A percentile compares a stretch with the other conserved stretches of the same genome.
These are phyloP conservation scores for Virgularia gustaviana DNA, from an alignment of 92 coral and sea anemone species.

Conservation along the genomic window DNA sequence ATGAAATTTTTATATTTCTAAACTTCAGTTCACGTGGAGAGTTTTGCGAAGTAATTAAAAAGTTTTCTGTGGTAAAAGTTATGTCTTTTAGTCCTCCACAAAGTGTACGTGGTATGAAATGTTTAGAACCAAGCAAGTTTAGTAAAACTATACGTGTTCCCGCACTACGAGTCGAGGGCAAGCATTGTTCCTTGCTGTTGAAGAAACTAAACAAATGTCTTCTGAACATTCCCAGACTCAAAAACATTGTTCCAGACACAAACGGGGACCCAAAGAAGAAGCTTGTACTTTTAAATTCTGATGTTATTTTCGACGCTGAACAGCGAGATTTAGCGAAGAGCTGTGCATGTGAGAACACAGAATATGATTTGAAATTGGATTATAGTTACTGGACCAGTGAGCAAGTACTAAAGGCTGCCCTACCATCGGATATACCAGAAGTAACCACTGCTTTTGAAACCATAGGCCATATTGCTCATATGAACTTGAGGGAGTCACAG, in stretches of 20 bases:
- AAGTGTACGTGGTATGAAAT: slow-evolving; percentile 53
- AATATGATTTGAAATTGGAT: slow-evolving; percentile 59
- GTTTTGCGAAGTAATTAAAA: not conserved
- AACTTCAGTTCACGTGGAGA: not conserved
- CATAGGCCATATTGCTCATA: slow-evolving; percentile 91
- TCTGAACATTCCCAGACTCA: slow-evolving; percentile 72
- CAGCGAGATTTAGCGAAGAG: slow-evolving; percentile 55
- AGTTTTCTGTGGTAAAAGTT: not conserved
- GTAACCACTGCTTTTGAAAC: slow-evolving; percentile 92
- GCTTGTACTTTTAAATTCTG: slow-evolving; percentile 58
- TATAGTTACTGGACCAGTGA: slow-evolving; percentile 88
- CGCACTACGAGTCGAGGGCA: slow-evolving; percentile 80
- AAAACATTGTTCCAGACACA: slow-evolving; percentile 71
- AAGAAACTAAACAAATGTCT: slow-evolving; percentile 64
- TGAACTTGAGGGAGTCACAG: slow-evolving; percentile 81
- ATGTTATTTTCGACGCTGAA: slow-evolving; percentile 38
- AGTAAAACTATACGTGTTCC: slow-evolving; percentile 61
- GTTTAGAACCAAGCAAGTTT: slow-evolving; percentile 62
- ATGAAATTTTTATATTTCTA: not conserved
- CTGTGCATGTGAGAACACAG: slow-evolving; percentile 55
- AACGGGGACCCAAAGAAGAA: slow-evolving; percentile 47
- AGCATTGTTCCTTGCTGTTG: slow-evolving; percentile 69
- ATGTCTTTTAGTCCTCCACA: slow-evolving; percentile 47
- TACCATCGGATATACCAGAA: slow-evolving; percentile 74
- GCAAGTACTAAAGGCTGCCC: slow-evolving; percentile 71